Percentiles rank a stretch among this genome's conserved stretches.
Conservation (phyloP, 1,140 invertebrate species). For the Megathymus violae region DNA sequence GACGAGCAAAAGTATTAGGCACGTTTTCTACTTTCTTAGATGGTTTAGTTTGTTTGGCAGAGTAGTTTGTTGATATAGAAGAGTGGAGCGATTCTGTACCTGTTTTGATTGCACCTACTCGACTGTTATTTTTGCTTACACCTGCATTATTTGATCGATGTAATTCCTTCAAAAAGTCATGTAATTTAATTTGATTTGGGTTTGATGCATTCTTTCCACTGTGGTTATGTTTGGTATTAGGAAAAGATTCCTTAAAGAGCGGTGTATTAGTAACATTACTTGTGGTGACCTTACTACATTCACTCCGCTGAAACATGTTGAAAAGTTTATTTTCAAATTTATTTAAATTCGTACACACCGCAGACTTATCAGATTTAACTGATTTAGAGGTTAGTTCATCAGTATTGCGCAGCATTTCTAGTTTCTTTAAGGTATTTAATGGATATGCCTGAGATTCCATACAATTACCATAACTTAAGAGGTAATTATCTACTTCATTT, state of each 20-base stretch:
- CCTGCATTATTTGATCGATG: conserved; percentile 59
- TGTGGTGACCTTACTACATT: conserved; percentile 2
- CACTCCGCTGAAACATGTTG: not conserved
- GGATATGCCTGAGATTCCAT: not conserved
- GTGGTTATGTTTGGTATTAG: not conserved
- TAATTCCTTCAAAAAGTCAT: conserved; percentile 60
- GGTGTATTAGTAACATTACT: conserved; percentile 5
- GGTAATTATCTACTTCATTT: conserved; percentile 37
- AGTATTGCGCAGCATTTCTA: not conserved
- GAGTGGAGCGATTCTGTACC: conserved; percentile 9
- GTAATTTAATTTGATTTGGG: conserved; percentile 41
- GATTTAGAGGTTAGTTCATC: not conserved
- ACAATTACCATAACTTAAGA: conserved; percentile 18
- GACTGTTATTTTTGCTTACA: conserved; percentile 13
- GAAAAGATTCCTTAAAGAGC: not conserved
- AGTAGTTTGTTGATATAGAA: conserved; percentile 24
- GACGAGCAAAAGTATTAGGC: conserved; percentile 71
- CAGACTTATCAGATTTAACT: not conserved
- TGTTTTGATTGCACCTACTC: not conserved
- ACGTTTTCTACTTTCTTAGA: conserved; percentile 59
- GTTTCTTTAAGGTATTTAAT: not conserved
- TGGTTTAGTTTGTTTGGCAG: conserved; percentile 40
- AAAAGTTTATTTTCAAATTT: conserved; percentile 6
- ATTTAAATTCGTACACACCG: not conserved
- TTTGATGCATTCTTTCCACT: not conserved